Conservation (phyloP, 2,888 invertebrate genomes). For the Camponotus fellah region DNA sequence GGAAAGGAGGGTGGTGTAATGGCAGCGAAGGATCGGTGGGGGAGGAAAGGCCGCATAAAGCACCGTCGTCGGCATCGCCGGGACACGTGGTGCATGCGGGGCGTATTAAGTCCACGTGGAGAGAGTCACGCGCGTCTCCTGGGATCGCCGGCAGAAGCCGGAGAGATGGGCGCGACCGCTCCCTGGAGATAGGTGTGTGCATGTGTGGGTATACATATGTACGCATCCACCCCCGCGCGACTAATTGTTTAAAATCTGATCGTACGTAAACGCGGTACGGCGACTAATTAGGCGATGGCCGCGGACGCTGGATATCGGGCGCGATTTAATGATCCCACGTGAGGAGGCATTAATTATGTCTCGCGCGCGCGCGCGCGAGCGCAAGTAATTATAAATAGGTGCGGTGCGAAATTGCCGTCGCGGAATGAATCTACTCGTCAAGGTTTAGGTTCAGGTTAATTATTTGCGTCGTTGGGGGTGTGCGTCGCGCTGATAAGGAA, state of each 20-base stretch:
- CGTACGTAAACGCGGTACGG: constrained; percentile 64
- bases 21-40: constrained; percentile 70
- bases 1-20: constrained; percentile 66
- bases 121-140: constrained; percentile 77
- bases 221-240: constrained; percentile 69
- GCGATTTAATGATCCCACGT: constrained; percentile 55
- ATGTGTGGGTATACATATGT: constrained; percentile 70
- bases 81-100: constrained; percentile 74
- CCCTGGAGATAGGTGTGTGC: constrained; percentile 74
- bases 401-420: constrained; percentile 53
- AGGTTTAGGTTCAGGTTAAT: constrained; percentile 48
- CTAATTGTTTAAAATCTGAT: constrained; percentile 83
- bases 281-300: constrained; percentile 73
- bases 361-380: constrained; percentile 25
- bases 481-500: constrained; percentile 38
- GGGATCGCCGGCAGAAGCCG: constrained; percentile 64
- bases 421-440: constrained; percentile 28
- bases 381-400: constrained; percentile 47
- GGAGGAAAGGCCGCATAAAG: constrained; percentile 51
- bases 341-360: constrained; percentile 51
- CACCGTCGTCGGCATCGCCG: constrained; percentile 48
- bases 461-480: constrained; percentile 37
- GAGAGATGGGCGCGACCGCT: constrained; percentile 79
- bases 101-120: constrained; percentile 72
- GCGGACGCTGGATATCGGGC: constrained; percentile 42